A percentile compares a stretch with the other conserved stretches of the same genome.
These are phyloP conservation scores for Anneissia japonica DNA, from an alignment of 35 echinoderm and acorn worm genomes.

Conservation along the genomic window DNA sequence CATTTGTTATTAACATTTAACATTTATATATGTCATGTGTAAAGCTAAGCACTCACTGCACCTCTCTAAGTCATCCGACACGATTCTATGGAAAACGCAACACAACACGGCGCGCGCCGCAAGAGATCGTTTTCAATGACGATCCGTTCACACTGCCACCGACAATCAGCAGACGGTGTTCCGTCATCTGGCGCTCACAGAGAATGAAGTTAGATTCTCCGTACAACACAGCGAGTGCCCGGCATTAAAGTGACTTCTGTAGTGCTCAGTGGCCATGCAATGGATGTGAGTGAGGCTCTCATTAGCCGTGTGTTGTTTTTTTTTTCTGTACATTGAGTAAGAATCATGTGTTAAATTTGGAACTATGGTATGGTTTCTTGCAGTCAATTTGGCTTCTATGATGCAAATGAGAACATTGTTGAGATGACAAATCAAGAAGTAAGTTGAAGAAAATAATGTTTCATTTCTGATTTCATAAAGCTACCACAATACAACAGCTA, in stretches of 20 bases:
- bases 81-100: too few relatives aligned
- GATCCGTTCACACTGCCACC: too few relatives aligned
- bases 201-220: neutral
- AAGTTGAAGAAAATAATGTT: neutral
- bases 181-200: neutral
- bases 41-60: too few relatives aligned
- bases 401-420: conserved; percentile 41
- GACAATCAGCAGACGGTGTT: too few relatives aligned
- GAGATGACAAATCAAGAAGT: conserved; percentile 79
- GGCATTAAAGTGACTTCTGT: neutral
- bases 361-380: neutral
- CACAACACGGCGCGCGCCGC: too few relatives aligned
- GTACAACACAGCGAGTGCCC: neutral
- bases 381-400: conserved; percentile 85
- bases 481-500: too few relatives aligned
- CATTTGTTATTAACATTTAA: neutral
- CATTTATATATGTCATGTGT: neutral
- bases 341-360: too few relatives aligned
- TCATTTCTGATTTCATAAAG: too few relatives aligned
- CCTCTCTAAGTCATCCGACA: too few relatives aligned
- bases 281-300: neutral
- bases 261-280: neutral
- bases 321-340: too few relatives aligned
- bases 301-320: neutral
- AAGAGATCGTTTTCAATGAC: too few relatives aligned